Evolutionary conservation across 2,113 vertebrate genomes (phyloP).

Genomic region (Zapornia atra): DNA sequence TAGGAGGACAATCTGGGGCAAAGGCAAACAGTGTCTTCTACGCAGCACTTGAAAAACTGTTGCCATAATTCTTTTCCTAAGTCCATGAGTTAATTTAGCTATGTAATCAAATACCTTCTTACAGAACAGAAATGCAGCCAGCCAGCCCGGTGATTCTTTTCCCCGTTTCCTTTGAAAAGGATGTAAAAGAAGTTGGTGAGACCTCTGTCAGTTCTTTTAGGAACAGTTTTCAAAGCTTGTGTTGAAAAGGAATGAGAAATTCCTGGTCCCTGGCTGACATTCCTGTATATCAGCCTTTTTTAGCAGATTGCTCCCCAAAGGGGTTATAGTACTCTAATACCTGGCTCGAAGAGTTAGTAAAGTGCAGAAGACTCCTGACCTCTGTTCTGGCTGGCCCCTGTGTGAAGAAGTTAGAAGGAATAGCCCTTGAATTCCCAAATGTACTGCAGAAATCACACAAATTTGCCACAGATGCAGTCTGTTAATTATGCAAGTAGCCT

Average conservation of each 20-base stretch:
- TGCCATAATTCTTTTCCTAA: not conserved
- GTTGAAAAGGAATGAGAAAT: not conserved
- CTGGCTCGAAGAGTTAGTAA: not conserved
- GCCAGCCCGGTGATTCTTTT: not conserved
- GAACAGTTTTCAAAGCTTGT: not conserved
- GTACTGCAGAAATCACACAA: not conserved
- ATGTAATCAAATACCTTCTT: not conserved
- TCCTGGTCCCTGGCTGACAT: not conserved
- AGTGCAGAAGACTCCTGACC: not conserved
- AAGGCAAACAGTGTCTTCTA: not conserved
- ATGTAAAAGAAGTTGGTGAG: not conserved
- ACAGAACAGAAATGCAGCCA: not conserved
- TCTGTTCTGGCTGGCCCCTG: not conserved
- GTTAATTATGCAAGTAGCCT: conserved; percentile 6
- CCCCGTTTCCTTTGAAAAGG: not conserved
- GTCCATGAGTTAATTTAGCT: not conserved
- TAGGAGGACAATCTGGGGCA: not conserved
- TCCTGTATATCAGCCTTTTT: not conserved
- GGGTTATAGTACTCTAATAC: not conserved
- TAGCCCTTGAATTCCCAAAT: not conserved
- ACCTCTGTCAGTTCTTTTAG: not conserved
- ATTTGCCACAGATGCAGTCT: not conserved
- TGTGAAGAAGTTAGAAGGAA: not conserved
- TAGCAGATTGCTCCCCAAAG: not conserved
- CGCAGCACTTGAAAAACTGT: not conserved